Evolutionary conservation across 2,797 vertebrate genomes (phyloP).

Genomic region (Myripristis murdjan): DNA sequence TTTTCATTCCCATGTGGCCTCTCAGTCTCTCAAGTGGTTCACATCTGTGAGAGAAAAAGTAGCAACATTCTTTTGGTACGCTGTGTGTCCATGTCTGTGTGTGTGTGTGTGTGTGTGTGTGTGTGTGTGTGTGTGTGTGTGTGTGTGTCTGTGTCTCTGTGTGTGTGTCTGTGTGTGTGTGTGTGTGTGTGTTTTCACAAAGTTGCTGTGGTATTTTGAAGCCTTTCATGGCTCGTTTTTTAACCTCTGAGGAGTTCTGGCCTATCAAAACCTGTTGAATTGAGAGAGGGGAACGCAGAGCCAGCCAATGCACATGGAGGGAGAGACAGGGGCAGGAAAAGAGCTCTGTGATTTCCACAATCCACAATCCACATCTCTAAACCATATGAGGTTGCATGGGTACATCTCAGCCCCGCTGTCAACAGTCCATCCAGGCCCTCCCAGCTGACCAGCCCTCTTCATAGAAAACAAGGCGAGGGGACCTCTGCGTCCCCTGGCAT

Average conservation of each 20-base stretch:
- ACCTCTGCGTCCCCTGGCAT: conserved; percentile 47
- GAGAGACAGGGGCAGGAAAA: conserved; percentile 29
- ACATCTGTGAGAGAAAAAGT: conserved; percentile 46
- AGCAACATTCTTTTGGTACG: conserved; percentile 49
- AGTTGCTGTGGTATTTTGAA: conserved; percentile 66
- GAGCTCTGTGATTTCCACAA: conserved; percentile 53
- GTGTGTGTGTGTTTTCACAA: conserved; percentile 34
- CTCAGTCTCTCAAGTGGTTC: conserved; percentile 29
- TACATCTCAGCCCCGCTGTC: conserved; percentile 60
- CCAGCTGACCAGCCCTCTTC: conserved; percentile 30
- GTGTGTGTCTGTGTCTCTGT: too few relatives aligned
- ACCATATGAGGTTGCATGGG: conserved; percentile 60
- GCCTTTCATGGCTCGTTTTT: conserved; percentile 56
- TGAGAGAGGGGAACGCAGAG: conserved; percentile 46
- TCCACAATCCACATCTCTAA: conserved; percentile 47
- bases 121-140: too few relatives aligned
- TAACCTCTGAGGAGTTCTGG: conserved; percentile 56
- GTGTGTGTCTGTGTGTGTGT: too few relatives aligned
- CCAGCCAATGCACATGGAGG: conserved; percentile 51
- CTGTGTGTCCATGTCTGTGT: conserved; percentile 24
- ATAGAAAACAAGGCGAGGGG: conserved; percentile 60
- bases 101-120: conserved; percentile 19
- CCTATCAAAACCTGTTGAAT: conserved; percentile 54
- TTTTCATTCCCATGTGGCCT: conserved; percentile 27
- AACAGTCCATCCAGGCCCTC: conserved; percentile 27